phyloP scores from a whole-genome alignment of 1,140 invertebrate species.

The Leguminivora glycinivorella region DNA sequence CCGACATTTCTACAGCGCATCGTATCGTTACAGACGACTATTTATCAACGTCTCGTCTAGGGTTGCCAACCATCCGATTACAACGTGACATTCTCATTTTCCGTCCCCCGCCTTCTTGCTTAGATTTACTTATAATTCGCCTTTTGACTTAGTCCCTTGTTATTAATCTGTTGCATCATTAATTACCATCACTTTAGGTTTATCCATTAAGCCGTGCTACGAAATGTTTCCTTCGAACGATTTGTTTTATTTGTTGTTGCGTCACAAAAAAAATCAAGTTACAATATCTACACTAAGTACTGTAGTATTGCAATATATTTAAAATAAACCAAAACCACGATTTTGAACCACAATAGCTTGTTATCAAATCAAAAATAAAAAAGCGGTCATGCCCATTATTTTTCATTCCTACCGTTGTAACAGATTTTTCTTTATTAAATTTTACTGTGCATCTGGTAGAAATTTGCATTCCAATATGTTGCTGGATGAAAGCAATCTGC shows the following conservation, averaged over 20 bases:
- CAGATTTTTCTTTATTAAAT: neutral
- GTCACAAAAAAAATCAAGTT: neutral
- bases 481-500: neutral
- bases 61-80: conserved; percentile 59
- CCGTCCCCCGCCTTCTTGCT: conserved; percentile 37
- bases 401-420: no score
- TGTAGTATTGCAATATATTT: no score
- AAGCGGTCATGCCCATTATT: no score
- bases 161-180: conserved; percentile 60
- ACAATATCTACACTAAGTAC: neutral
- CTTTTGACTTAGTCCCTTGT: conserved; percentile 53
- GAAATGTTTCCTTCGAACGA: conserved; percentile 12
- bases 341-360: no score
- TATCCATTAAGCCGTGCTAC: conserved; percentile 53
- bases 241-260: neutral
- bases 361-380: no score
- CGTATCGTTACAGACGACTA: conserved; percentile 35
- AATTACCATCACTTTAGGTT: conserved; percentile 54
- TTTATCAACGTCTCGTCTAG: conserved; percentile 59
- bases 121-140: conserved; percentile 54
- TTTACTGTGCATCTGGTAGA: neutral
- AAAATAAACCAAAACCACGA: no score
- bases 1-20: neutral
- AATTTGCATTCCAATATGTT: neutral
- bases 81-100: conserved; percentile 59